Percentiles rank a stretch among this genome's conserved stretches.
phyloP scores from a whole-genome alignment of 2,888 invertebrate species.

The Calameuta filiformis region DNA sequence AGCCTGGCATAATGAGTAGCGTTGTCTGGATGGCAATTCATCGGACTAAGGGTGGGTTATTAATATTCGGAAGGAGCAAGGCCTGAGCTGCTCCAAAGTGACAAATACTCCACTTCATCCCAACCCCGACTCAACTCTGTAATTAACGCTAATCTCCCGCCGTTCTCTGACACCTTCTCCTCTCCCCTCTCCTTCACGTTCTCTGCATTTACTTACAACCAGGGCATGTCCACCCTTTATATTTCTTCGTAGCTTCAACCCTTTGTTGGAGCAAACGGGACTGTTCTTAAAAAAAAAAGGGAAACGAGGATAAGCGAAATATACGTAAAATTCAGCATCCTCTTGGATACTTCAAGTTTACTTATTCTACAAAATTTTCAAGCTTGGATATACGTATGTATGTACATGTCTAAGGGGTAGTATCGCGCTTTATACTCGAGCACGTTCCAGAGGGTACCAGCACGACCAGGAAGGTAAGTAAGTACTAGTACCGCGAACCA shows the following conservation, averaged over 20 bases:
- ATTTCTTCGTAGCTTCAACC: conserved; percentile 1
- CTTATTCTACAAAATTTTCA: neutral
- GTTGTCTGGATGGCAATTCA: conserved; percentile 55
- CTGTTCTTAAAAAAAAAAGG: neutral
- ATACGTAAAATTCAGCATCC: neutral
- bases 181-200: conserved; percentile 39
- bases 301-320: neutral
- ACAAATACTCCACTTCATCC: conserved; percentile 59
- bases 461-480: no score
- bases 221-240: neutral
- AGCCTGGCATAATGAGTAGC: conserved; percentile 58
- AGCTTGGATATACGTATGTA: neutral
- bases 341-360: neutral
- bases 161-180: conserved; percentile 47
- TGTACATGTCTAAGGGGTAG: no score
- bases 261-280: neutral
- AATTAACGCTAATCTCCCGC: conserved; percentile 65
- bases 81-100: conserved; percentile 49
- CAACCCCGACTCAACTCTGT: conserved; percentile 55
- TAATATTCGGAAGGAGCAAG: conserved; percentile 58
- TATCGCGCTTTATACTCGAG: no score
- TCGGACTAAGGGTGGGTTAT: conserved; percentile 53
- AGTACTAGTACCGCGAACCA: conserved; percentile 17
- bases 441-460: no score
- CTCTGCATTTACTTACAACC: conserved; percentile 25